phyloP scores from a whole-genome alignment of 2,113 vertebrate genomes.

The Macquaria ambigua region DNA sequence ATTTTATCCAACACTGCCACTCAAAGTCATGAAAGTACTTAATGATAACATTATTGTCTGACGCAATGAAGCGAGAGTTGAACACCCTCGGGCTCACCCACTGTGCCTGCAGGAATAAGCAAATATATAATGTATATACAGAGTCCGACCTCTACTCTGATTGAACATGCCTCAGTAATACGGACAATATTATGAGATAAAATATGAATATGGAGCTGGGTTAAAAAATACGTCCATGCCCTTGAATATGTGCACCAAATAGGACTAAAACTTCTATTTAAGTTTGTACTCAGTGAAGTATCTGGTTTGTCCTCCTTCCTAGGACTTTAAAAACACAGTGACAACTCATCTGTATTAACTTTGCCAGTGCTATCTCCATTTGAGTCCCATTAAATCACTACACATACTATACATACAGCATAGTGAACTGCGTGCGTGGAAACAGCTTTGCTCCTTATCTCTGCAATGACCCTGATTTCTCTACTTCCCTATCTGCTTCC shows the following conservation, averaged over 20 bases:
- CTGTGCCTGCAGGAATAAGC: background rate
- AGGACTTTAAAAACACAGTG: background rate
- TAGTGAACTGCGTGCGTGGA: background rate
- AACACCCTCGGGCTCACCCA: background rate
- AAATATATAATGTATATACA: background rate
- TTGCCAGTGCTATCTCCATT: background rate
- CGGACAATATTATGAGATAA: too few relatives aligned
- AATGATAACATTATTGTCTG: background rate
- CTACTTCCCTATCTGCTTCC: slow-evolving; percentile 70
- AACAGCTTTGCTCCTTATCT: slow-evolving; percentile 59
- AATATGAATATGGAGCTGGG: background rate
- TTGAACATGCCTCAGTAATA: background rate
- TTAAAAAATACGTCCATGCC: background rate
- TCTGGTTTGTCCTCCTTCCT: background rate
- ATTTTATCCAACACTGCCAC: background rate
- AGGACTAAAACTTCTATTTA: background rate
- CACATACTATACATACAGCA: background rate
- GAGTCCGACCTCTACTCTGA: background rate
- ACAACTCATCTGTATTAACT: background rate
- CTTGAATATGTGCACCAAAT: background rate
- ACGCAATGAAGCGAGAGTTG: background rate
- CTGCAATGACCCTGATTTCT: slow-evolving; percentile 57
- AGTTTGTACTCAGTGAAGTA: background rate
- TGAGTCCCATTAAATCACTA: background rate
- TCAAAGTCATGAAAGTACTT: background rate